Percentiles rank a stretch among this genome's conserved stretches.
phyloP scores from a whole-genome alignment of 2,113 vertebrate genomes.

The Pygoscelis antarcticus region DNA sequence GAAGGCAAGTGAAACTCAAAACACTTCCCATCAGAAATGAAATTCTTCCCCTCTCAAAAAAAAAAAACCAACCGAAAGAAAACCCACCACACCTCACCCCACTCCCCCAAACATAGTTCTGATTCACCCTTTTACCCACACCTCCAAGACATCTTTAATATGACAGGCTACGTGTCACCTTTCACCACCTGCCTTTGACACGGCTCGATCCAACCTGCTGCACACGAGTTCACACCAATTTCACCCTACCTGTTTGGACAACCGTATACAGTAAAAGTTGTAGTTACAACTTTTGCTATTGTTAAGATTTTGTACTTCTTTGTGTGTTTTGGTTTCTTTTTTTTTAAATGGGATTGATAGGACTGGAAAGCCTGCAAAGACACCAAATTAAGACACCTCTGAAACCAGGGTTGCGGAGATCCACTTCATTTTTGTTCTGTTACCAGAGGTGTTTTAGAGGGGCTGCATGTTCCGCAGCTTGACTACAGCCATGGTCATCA shows the following conservation, averaged over 20 bases:
- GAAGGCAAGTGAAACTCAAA: background rate
- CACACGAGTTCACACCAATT: rapidly evolving
- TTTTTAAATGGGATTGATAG: too few species aligned
- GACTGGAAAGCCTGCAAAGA: background rate
- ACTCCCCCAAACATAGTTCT: too few species aligned
- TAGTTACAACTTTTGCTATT: background rate
- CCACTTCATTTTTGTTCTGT: background rate
- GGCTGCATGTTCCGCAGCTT: background rate
- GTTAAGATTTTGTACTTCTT: background rate
- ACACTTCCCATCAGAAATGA: background rate
- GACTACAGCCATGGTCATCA: rapidly evolving
- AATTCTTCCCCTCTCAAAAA: background rate
- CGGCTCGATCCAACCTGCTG: rapidly evolving
- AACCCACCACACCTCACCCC: background rate
- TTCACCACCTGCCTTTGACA: rapidly evolving
- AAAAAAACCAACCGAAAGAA: too few species aligned
- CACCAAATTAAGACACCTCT: background rate
- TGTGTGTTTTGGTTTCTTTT: background rate
- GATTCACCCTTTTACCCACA: background rate
- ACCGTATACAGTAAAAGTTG: rapidly evolving
- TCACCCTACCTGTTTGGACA: background rate
- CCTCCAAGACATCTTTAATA: rapidly evolving
- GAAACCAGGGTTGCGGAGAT: background rate
- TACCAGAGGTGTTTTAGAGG: background rate
- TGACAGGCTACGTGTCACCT: rapidly evolving